A percentile compares a stretch with the other conserved stretches of the same genome.
These are phyloP conservation scores for Thysanoteuthis rhombus DNA, from an alignment of 2,888 invertebrate species.

Conservation along the genomic window DNA sequence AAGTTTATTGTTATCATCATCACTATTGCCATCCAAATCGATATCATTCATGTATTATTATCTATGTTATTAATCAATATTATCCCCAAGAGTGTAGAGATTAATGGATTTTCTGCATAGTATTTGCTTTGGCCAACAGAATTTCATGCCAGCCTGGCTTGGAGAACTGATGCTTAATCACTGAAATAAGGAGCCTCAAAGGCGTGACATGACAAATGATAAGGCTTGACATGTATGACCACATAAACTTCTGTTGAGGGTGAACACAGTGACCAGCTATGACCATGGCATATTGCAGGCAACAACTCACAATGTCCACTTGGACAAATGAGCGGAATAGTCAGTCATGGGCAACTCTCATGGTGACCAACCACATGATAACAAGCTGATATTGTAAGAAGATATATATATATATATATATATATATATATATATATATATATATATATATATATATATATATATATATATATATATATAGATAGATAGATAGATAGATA, in stretches of 20 bases:
- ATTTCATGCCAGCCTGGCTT: neutral
- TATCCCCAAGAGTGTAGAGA: neutral
- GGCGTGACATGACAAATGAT: slow-evolving; percentile 12
- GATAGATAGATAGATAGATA: no score
- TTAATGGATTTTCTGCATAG: neutral
- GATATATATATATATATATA: neutral
- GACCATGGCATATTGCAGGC: neutral
- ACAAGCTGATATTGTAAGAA: neutral
- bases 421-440: neutral
- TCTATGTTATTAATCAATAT: neutral
- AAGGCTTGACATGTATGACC: neutral
- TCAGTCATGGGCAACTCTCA: no score
- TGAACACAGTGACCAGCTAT: neutral
- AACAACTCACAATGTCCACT: neutral
- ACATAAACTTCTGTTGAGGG: neutral
- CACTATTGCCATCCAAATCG: neutral
- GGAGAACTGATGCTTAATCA: neutral
- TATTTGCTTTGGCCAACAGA: neutral
- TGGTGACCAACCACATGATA: neutral
- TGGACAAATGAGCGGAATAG: neutral
- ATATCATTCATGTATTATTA: neutral
- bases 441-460: no score
- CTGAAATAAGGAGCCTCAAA: neutral
- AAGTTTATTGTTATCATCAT: neutral
- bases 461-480: no score